Conservation (phyloP, 2,888 invertebrate species). For the Sarcophaga subvicina region DNA sequence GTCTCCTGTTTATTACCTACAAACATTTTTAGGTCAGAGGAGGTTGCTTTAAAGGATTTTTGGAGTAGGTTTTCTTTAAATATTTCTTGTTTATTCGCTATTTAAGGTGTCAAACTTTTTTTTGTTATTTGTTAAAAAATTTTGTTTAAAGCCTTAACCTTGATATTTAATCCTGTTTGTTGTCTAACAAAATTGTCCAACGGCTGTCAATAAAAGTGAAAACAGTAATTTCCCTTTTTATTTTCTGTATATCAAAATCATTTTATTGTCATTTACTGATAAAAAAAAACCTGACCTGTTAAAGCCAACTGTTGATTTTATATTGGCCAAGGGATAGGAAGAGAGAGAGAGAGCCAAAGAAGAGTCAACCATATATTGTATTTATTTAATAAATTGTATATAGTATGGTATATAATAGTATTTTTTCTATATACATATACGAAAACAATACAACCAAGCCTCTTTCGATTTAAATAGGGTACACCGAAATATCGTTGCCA, state of each 20-base stretch:
- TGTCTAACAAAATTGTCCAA: neutral
- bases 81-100: neutral
- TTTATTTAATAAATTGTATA: neutral
- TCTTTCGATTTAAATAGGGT: neutral
- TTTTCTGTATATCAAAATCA: neutral
- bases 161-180: neutral
- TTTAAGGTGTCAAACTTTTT: slow-evolving; percentile 24
- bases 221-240: slow-evolving; percentile 55
- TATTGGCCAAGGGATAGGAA: neutral
- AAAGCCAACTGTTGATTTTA: slow-evolving; percentile 64
- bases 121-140: neutral
- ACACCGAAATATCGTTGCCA: too few relatives aligned
- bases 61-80: neutral
- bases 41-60: neutral
- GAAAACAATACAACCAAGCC: slow-evolving; percentile 2
- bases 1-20: too few relatives aligned
- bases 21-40: too few relatives aligned
- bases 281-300: slow-evolving; percentile 18
- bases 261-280: neutral
- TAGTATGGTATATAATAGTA: neutral
- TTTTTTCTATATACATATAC: neutral
- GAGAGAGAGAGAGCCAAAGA: neutral
- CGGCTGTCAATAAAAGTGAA: neutral
- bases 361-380: neutral
- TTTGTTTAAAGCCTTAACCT: slow-evolving; percentile 8